Evolutionary conservation across 1,140 invertebrate species (phyloP).

Genomic region (Anoplolepis gracilipes): DNA sequence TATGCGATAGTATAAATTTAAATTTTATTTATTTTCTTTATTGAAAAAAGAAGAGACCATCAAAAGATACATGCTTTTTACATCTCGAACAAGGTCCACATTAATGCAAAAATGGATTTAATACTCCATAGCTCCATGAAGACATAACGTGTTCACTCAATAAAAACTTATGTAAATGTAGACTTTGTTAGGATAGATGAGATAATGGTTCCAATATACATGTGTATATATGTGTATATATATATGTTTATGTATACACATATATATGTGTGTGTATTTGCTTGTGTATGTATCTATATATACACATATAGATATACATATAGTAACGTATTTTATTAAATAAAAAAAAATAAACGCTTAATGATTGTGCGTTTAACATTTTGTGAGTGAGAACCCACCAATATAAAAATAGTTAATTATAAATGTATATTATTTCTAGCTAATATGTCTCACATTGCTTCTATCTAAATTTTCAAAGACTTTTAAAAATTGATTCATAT

Average conservation of each 20-base stretch:
- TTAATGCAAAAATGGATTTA: constrained; percentile 53
- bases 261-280: constrained; percentile 32
- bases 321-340: constrained; percentile 48
- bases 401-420: constrained; percentile 63
- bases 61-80: constrained; percentile 29
- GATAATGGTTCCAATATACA: constrained; percentile 51
- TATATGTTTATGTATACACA: constrained; percentile 26
- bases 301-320: constrained; percentile 15
- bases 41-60: constrained; percentile 28
- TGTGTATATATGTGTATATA: constrained; percentile 3
- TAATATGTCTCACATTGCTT: constrained; percentile 45
- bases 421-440: constrained; percentile 72
- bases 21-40: constrained; percentile 47
- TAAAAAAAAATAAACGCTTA: constrained; percentile 9
- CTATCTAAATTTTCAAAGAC: constrained; percentile 64
- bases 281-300: background rate
- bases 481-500: no score
- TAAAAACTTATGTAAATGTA: constrained; percentile 57
- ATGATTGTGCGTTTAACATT: constrained; percentile 59
- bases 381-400: constrained; percentile 45
- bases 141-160: constrained; percentile 20
- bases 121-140: constrained; percentile 42
- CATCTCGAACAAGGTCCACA: constrained; percentile 48
- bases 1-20: constrained; percentile 20
- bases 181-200: constrained; percentile 54